Evolutionary conservation across 37 sponge, comb jelly and placozoan species (phyloP), one percentile per base, ranked within the genome.

Genomic region (Aplysina aerophoba): DNA sequence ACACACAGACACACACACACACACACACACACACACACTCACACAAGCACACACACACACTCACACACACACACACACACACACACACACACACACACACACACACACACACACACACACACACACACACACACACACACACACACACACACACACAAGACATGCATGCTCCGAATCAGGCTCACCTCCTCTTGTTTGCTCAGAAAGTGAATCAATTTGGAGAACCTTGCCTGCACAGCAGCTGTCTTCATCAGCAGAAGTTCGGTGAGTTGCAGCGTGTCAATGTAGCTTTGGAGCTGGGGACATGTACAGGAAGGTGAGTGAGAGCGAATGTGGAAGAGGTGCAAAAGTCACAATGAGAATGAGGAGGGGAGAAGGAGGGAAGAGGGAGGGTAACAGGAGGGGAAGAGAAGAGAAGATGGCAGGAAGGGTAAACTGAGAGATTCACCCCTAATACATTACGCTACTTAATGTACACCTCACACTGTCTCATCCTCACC

Each of bases 221-320:
- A 13, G 35, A 63, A 60, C 39, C 82, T 58, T 6, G 30, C 60
- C 33, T 60, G 63, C 4, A 25, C 82, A 20, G 59, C 21, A 4
- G 59, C 41, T 25, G 53, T n/a, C 65, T 63, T 82, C 13, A 24
- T 21, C 0, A n/a, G 41, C 24, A 82, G 39, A 21, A 0, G 17
- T 24, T 63, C 19, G 55, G 35, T 62, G 0, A 54, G 67, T 16
- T 85, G n/a, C 27, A 89, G 68, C 55, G 39, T 19, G 25, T n/a
- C 35, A 61, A 87, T 59, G 84, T 85, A 80, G 62, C 60, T 33
- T 28, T 72, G 69, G 2, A 75, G 21, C 84, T 55, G 73, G 36
- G 14, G 55, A 63, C 8, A 83, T 21, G 22, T 61, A 14, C 59
- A 57, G 38, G 50, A 8, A 8, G 6, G 50, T 44, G 50, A 8